Evolutionary conservation across 2,113 vertebrate genomes (phyloP), one percentile per base, ranked within the genome.

Genomic region (Megaleporinus macrocephalus): DNA sequence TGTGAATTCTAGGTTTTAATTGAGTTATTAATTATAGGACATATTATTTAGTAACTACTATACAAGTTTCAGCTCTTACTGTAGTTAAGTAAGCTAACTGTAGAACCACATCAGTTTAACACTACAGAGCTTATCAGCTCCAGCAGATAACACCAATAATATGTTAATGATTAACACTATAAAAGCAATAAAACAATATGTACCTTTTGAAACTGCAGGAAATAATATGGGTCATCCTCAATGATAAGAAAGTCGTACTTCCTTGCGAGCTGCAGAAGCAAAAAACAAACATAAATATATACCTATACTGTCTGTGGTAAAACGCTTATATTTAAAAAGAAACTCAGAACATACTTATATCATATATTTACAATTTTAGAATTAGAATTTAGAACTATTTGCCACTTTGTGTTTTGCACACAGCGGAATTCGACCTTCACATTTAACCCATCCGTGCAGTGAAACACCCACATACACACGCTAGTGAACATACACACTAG

Each of bases 171-270:
- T 18, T 61, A 74, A 82, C 80, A 53, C 24, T 18, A 27, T 24
- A 57, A 76, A 27, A 36, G 20, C 16, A 55, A 79, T 76, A 65
- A 75, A 78, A 26, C 62, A 44, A 44, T n/a, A 29, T 33, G 89
- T 91, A 99, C 98, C 96, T 98, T 97, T 71, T 93, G 89, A 89
- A 98, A 98, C 89, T 99, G 98, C 81, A 99, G 90, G 88, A 98
- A 99, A 86, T 97, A 99, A 89, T 99, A 99, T 0, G 98, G 98
- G 88, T 99, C 97, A 2, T 99, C 98, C 93, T 99, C 98, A 84
- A 99, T 94, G 87, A 99, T 96, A 41, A 99, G 96, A 86, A 99
- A 94, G 90, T 99, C 95, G 20, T 98, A 98, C 86, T 94, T 89
- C 86, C 93, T 93, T 80, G 97, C 96, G 83, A 99, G 93, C 97